These are phyloP conservation scores for Heterotis niloticus DNA, from an alignment of 2,113 vertebrate genomes.

Conservation along the genomic window DNA sequence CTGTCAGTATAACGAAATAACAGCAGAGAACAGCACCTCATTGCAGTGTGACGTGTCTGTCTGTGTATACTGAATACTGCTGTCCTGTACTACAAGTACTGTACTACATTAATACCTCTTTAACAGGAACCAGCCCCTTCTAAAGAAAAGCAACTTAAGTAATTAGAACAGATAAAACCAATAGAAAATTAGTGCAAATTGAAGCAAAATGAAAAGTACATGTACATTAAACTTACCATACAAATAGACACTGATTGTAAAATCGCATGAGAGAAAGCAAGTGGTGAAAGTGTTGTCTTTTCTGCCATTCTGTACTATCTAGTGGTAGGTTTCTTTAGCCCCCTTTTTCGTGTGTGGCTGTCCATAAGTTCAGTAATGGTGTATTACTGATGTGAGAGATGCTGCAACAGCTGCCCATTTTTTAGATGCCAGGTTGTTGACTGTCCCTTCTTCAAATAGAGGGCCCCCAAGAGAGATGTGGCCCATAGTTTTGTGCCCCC, in stretches of 20 bases:
- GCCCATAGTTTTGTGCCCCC: neutral
- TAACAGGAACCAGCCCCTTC: constrained; percentile 45
- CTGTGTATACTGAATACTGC: constrained; percentile 62
- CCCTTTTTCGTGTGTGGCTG: neutral
- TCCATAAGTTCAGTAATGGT: constrained; percentile 6
- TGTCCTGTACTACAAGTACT: constrained; percentile 71
- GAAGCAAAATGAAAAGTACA: neutral
- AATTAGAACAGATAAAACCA: neutral
- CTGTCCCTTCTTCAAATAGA: constrained; percentile 22
- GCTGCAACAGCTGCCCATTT: neutral
- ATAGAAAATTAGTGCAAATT: neutral
- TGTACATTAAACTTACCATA: neutral
- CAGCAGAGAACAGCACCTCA: constrained; percentile 52
- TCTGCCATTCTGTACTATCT: neutral
- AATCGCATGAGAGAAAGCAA: constrained; percentile 8
- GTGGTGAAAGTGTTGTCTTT: constrained; percentile 1
- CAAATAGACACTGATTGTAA: neutral
- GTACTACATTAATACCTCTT: constrained; percentile 56
- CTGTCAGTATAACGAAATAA: constrained; percentile 50
- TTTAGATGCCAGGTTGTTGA: constrained; percentile 26
- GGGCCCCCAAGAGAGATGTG: neutral
- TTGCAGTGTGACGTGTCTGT: constrained; percentile 48
- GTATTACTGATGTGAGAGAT: constrained; percentile 3
- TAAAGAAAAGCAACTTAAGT: constrained; percentile 9
- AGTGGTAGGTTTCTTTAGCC: neutral